phyloP scores from a whole-genome alignment of 2,888 invertebrate genomes.

The Lordiphosa fenestrarum region DNA sequence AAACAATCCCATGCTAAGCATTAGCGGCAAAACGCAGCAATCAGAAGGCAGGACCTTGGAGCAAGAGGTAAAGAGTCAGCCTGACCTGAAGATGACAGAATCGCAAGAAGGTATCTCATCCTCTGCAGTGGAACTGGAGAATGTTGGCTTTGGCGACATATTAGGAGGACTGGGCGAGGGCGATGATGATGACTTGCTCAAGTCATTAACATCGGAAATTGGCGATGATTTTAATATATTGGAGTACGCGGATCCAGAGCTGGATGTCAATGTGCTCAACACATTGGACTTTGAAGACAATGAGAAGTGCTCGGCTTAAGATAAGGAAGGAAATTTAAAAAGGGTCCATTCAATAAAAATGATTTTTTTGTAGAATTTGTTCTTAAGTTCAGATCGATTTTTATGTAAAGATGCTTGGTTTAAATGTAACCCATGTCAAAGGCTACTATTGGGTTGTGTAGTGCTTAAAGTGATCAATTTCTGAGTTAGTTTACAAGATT shows the following conservation, averaged over 20 bases:
- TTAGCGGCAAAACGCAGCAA: conserved; percentile 49
- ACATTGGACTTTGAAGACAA: conserved; percentile 89
- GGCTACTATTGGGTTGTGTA: too few relatives aligned
- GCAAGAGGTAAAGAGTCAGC: conserved; percentile 48
- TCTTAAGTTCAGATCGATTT: too few relatives aligned
- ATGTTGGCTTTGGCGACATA: conserved; percentile 88
- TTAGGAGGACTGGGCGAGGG: conserved; percentile 91
- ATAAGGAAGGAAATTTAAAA: not conserved
- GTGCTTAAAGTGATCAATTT: too few relatives aligned
- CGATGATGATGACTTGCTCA: conserved; percentile 92
- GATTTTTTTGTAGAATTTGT: not conserved
- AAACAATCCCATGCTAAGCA: conserved; percentile 67
- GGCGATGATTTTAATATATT: conserved; percentile 97
- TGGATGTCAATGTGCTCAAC: conserved; percentile 93
- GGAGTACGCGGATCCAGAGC: conserved; percentile 96
- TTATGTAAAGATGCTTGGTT: too few relatives aligned
- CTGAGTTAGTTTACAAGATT: too few relatives aligned
- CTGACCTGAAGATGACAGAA: conserved; percentile 81
- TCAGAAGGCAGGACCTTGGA: conserved; percentile 51
- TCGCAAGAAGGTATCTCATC: conserved; percentile 81
- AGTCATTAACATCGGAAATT: conserved; percentile 88
- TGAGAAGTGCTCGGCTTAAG: conserved; percentile 51
- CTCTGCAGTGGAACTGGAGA: conserved; percentile 72
- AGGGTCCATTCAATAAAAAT: not conserved
- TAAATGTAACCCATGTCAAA: too few relatives aligned